These are phyloP conservation scores for Pristionchus fissidentatus DNA, from an alignment of 2,888 invertebrate genomes.

Conservation along the genomic window DNA sequence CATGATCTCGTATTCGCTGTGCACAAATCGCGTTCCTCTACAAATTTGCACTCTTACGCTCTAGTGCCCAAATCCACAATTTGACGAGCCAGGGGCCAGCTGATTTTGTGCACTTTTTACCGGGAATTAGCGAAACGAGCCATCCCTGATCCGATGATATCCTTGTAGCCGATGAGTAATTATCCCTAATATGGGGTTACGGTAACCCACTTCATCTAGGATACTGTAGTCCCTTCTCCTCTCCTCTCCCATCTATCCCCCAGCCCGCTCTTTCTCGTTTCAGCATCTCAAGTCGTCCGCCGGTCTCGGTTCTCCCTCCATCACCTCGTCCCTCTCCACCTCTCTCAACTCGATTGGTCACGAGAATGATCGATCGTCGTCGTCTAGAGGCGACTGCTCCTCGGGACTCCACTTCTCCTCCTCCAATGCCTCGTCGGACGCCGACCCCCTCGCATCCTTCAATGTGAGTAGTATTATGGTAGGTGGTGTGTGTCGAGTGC, in stretches of 20 bases:
- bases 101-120: not conserved
- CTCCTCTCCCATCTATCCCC: not conserved
- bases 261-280: slow-evolving; percentile 26
- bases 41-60: slow-evolving; percentile 33
- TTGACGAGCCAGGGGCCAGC: too few species aligned
- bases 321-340: slow-evolving; percentile 53
- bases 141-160: not conserved
- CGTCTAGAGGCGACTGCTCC: not conserved
- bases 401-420: slow-evolving; percentile 43
- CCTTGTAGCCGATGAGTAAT: too few species aligned
- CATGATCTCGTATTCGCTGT: too few species aligned
- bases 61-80: not conserved
- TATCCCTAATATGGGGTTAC: too few species aligned
- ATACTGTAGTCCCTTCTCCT: not conserved
- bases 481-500: not conserved
- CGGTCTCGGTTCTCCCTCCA: not conserved
- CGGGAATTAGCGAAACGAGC: not conserved
- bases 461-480: slow-evolving; percentile 5
- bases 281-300: slow-evolving; percentile 56
- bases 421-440: slow-evolving; percentile 61
- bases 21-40: not conserved
- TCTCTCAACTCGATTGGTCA: slow-evolving; percentile 63
- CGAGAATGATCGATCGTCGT: slow-evolving; percentile 43
- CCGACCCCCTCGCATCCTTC: slow-evolving; percentile 48
- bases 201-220: not conserved